Evolutionary conservation across 2,113 vertebrate species (phyloP), one percentile per base, ranked within the genome.

Genomic region (Aptenodytes forsteri): DNA sequence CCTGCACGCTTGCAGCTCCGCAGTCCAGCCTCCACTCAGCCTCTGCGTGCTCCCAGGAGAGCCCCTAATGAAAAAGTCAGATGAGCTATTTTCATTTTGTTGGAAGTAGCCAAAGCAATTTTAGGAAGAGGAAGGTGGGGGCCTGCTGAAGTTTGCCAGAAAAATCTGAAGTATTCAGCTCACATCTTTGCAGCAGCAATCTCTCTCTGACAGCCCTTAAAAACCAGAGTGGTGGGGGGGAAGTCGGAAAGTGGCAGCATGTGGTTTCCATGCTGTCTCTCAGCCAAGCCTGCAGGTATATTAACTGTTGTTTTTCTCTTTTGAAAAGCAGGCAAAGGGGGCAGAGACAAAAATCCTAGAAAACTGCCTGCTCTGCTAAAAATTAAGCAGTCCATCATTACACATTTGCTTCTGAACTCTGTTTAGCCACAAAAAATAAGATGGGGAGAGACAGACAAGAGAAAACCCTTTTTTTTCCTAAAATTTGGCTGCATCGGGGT

Each of bases 91-190:
- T 92, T 84, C 79, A 47, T 94, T 83, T 76, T 30, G 38, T 76
- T 93, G 83, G 30, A 90, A 80, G 87, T 40, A 72, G 89, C 76
- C 95, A 83, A 67, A 89, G 88, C 81, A 71, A 29, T 78, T 97
- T 88, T 67, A 34, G 70, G 76, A 55, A 83, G 78, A 36, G 80
- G 90, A 73, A 81, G 89, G 90, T 80, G 90, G 80, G 66, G 77
- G 46, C 69, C 66, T 72, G 55, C 62, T 83, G 86, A 55, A 34
- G 34, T 59, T 71, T 71, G 88, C 90, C 86, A 90, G 95, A 85
- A 93, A 38, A 83, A 70, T 64, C 69, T 2, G 4, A 66, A 62
- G 81, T 38, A 70, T 83, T 73, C 55, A 19, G 3, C 49, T 76
- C 59, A 26, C 1, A 3, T 54, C 71, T 62, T 11, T 50, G 75